Conservation (phyloP, 2,888 invertebrate genomes). For the Piscicola geometra region DNA sequence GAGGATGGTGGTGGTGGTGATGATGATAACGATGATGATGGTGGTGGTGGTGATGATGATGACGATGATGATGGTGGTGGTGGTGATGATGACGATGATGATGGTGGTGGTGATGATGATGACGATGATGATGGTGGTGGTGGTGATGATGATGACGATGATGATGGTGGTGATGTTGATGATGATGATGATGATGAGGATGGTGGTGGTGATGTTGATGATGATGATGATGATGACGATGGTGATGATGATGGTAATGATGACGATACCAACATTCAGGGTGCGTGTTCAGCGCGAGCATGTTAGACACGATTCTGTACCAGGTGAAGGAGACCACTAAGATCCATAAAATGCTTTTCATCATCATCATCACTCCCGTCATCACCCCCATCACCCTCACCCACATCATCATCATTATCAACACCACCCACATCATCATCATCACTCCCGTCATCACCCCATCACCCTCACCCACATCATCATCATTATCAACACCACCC, state of each 20-base stretch:
- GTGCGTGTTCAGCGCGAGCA: slow-evolving; percentile 88
- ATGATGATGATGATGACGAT: slow-evolving; percentile 20
- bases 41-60: background rate
- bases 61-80: too few species aligned
- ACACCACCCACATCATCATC: background rate
- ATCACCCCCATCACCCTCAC: too few species aligned
- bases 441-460: background rate
- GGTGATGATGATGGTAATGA: slow-evolving; percentile 22
- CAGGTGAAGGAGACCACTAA: too few species aligned
- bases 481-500: too few species aligned
- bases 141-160: too few species aligned
- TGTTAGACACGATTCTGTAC: slow-evolving; percentile 93
- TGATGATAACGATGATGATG: background rate
- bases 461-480: too few species aligned
- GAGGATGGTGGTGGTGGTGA: slow-evolving; percentile 18
- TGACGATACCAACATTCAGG: slow-evolving; percentile 1
- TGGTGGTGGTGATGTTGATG: slow-evolving; percentile 13
- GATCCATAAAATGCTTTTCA: too few species aligned
- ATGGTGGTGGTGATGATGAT: background rate
- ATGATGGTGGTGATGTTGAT: too few species aligned
- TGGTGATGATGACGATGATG: too few species aligned
- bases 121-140: too few species aligned
- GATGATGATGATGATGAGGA: background rate
- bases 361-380: too few species aligned
- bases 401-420: too few species aligned